Conservation (phyloP, 2,797 vertebrate genomes). For the Fistularia tabacaria region DNA sequence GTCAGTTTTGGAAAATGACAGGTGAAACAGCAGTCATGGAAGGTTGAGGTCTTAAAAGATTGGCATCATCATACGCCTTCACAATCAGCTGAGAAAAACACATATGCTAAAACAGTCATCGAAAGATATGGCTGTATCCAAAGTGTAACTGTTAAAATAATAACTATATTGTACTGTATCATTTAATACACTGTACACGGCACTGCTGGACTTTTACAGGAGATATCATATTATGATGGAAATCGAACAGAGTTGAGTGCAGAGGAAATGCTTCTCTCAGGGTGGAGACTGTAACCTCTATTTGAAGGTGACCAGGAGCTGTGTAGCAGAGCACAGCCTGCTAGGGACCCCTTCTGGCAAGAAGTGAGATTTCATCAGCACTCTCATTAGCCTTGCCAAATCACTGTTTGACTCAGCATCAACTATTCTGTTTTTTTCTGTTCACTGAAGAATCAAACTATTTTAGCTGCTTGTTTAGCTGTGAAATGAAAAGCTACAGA, state of each 20-base stretch:
- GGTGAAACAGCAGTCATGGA: too few relatives aligned
- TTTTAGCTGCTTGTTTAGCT: too few relatives aligned
- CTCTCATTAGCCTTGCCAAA: too few relatives aligned
- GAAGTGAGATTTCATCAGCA: conserved; percentile 21
- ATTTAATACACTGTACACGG: background rate
- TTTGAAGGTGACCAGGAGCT: conserved; percentile 70
- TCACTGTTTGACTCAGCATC: too few relatives aligned
- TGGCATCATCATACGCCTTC: too few relatives aligned
- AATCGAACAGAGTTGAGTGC: conserved; percentile 40
- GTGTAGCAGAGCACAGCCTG: conserved; percentile 35
- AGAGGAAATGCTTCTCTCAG: conserved; percentile 43
- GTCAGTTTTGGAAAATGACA: too few relatives aligned
- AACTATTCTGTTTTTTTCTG: too few relatives aligned
- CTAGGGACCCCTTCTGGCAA: conserved; percentile 66
- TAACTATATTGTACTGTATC: background rate
- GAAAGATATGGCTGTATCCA: background rate
- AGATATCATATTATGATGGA: conserved; percentile 20
- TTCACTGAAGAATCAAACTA: too few relatives aligned
- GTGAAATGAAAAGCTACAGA: too few relatives aligned
- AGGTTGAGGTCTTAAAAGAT: too few relatives aligned
- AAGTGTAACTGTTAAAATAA: background rate
- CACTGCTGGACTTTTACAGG: conserved; percentile 11
- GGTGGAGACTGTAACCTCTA: conserved; percentile 67
- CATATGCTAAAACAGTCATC: background rate
- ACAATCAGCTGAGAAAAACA: too few relatives aligned